These are phyloP conservation scores for Choristoneura fumiferana DNA, from an alignment of 1,140 invertebrate genomes.

Conservation along the genomic window DNA sequence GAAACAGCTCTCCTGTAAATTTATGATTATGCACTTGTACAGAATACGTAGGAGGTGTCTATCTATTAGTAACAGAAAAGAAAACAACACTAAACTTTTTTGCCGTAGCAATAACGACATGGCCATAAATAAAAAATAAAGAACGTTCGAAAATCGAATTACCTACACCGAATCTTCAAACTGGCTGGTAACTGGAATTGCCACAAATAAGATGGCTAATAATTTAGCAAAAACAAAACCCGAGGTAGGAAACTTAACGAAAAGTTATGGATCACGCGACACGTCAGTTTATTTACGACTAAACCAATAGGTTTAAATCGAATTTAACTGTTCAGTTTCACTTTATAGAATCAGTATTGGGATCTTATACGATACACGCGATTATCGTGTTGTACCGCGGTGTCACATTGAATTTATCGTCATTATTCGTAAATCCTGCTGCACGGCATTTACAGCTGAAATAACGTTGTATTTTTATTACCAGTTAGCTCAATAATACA, in stretches of 20 bases:
- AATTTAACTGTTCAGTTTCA: conserved; percentile 39
- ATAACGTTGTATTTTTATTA: conserved; percentile 17
- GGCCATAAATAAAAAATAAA: conserved; percentile 2
- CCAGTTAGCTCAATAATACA: conserved; percentile 13
- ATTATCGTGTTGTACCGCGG: conserved; percentile 24
- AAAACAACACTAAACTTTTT: neutral
- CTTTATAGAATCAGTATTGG: conserved; percentile 40
- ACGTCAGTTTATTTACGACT: conserved; percentile 18
- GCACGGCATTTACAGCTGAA: conserved; percentile 6
- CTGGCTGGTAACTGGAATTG: neutral
- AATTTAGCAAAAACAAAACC: conserved; percentile 6
- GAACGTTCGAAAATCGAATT: neutral
- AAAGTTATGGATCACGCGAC: conserved; percentile 25
- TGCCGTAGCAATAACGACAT: neutral
- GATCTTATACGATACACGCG: conserved; percentile 31
- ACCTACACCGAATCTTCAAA: neutral
- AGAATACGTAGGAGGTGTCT: too few relatives aligned
- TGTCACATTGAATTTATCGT: conserved; percentile 25
- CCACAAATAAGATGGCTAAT: neutral
- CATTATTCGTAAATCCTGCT: conserved; percentile 2
- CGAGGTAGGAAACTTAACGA: conserved; percentile 6
- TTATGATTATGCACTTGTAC: too few relatives aligned
- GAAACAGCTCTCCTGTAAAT: too few relatives aligned
- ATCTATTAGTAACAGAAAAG: conserved; percentile 9
- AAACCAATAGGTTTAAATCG: conserved; percentile 28